Evolutionary conservation across 2,888 invertebrate species (phyloP), one percentile per base, ranked within the genome.

Genomic region (Aporophyla lueneburgensis): DNA sequence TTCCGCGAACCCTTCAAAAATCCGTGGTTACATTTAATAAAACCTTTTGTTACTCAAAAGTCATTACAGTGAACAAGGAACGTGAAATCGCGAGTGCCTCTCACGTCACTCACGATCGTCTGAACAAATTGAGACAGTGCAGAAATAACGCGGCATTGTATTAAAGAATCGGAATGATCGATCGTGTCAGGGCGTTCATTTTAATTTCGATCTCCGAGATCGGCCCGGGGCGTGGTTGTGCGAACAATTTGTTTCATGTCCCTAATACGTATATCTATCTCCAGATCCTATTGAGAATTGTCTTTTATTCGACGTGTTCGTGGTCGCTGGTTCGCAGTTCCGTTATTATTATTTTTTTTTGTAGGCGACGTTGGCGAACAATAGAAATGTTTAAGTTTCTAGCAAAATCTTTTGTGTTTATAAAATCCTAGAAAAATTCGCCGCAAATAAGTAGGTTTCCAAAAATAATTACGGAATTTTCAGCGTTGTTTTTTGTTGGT

Each of bases 91-190:
- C 87, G 87, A 91, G 87, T 91, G 86, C 90, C 89, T 91, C 93
- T 93, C 93, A 93, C 92, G 94, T 94, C 95, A 93, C 89, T 93
- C 94, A 93, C 89, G 88, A 88, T 88, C 87, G 86, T 88, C 83
- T 89, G 92, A 92, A 93, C 93, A 94, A 95, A 96, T 96, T 95
- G 95, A 95, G 95, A 93, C 94, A 92, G 93, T 94, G 94, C 93
- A 94, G 92, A 95, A 95, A 95, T 95, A 95, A 94, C 93, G 93
- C 92, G 90, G 91, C 92, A 93, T 95, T 94, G 95, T 96, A 96
- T 95, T 95, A 95, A 95, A 95, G 94, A 96, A 95, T 95, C 92
- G 92, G 92, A 95, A 95, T 96, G 96, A 96, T 96, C 96, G 96
- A 96, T 96, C 93, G 95, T 90, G 94, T 89, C 91, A 92, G 95